phyloP scores from a whole-genome alignment of 2,113 vertebrate species.

The Xerus inauris region DNA sequence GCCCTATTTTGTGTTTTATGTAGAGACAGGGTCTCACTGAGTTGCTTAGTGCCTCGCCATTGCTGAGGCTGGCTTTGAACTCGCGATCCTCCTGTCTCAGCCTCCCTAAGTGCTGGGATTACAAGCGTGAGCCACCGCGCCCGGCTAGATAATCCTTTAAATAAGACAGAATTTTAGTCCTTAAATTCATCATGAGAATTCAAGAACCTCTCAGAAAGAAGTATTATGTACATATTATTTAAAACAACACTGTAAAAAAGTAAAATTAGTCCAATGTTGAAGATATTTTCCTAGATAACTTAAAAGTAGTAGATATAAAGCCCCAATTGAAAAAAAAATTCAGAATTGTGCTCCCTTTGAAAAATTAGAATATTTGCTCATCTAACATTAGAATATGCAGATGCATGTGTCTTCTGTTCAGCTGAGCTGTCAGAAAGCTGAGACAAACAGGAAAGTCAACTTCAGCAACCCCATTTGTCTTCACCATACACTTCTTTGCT shows the following conservation, averaged over 20 bases:
- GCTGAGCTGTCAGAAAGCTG: neutral
- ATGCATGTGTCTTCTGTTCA: neutral
- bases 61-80: too few relatives aligned
- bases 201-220: neutral
- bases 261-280: neutral
- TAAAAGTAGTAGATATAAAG: neutral
- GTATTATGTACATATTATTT: neutral
- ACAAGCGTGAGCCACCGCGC: too few relatives aligned
- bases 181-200: neutral
- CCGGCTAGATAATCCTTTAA: neutral
- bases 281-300: neutral
- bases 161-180: neutral
- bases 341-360: neutral
- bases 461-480: neutral
- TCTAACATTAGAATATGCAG: neutral
- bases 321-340: neutral
- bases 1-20: too few relatives aligned
- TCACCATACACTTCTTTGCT: neutral
- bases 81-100: too few relatives aligned
- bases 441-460: neutral
- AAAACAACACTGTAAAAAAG: neutral
- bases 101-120: too few relatives aligned
- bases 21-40: too few relatives aligned
- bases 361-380: neutral
- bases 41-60: too few relatives aligned